Evolutionary conservation across 1,140 invertebrate species (phyloP).

Genomic region (Colletes gigas): DNA sequence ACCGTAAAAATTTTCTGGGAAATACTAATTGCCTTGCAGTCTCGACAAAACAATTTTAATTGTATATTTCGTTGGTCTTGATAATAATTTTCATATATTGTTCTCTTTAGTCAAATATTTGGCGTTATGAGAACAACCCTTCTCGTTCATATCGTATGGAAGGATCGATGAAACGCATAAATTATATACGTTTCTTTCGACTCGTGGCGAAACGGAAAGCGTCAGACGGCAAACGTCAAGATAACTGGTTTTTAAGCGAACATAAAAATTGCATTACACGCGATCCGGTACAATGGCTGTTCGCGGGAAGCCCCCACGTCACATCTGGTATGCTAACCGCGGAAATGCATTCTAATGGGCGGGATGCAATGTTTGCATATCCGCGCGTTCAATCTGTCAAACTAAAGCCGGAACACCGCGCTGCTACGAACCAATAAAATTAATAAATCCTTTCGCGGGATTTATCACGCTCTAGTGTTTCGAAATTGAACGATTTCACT

Average conservation of each 20-base stretch:
- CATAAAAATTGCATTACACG: constrained; percentile 37
- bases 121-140: constrained; percentile 26
- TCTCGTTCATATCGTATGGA: constrained; percentile 21
- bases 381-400: neutral
- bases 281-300: neutral
- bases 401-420: neutral
- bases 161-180: constrained; percentile 53
- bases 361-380: neutral
- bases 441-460: neutral
- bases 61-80: too few species aligned
- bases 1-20: too few species aligned
- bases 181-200: constrained; percentile 55
- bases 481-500: neutral
- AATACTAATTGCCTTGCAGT: too few species aligned
- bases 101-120: too few species aligned
- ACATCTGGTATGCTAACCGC: neutral
- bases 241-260: constrained; percentile 25
- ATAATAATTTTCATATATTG: too few species aligned
- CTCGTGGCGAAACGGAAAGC: neutral
- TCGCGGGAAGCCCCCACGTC: neutral
- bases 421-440: neutral
- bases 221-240: constrained; percentile 21
- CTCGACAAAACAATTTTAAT: too few species aligned
- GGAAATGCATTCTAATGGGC: neutral
- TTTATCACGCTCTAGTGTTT: neutral